A percentile compares a stretch with the other conserved stretches of the same genome.
Evolutionary conservation across 1,140 invertebrate species (phyloP).

Genomic region (Gerris buenoi): DNA sequence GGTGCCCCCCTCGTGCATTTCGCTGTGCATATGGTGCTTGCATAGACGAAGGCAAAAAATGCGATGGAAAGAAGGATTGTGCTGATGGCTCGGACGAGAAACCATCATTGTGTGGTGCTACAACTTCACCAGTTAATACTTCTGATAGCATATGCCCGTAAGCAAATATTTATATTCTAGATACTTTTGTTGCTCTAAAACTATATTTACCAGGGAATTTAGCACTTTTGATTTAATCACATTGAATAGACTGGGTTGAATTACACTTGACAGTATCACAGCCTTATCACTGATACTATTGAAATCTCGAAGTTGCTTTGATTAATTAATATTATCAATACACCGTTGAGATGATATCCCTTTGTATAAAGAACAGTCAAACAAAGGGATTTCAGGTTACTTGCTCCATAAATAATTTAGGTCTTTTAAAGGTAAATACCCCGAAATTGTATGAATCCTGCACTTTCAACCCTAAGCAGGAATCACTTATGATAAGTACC

Average conservation of each 20-base stretch:
- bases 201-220: background rate
- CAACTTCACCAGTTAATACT: background rate
- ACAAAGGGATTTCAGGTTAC: no score
- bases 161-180: background rate
- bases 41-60: slow-evolving; percentile 34
- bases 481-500: no score
- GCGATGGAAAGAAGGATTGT: slow-evolving; percentile 45
- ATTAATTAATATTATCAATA: background rate
- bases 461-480: no score
- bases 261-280: background rate
- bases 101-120: background rate
- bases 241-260: background rate
- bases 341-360: background rate
- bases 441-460: no score
- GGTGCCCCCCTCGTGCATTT: slow-evolving; percentile 34
- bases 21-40: slow-evolving; percentile 45
- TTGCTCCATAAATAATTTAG: no score
- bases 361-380: no score
- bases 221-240: background rate
- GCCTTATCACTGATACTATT: background rate
- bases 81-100: slow-evolving; percentile 44
- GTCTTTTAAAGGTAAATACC: no score
- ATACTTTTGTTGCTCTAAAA: background rate
- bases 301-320: background rate
- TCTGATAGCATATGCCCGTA: background rate